These are phyloP conservation scores for Epinotia nisella DNA, from an alignment of 2,888 invertebrate genomes.

Conservation along the genomic window DNA sequence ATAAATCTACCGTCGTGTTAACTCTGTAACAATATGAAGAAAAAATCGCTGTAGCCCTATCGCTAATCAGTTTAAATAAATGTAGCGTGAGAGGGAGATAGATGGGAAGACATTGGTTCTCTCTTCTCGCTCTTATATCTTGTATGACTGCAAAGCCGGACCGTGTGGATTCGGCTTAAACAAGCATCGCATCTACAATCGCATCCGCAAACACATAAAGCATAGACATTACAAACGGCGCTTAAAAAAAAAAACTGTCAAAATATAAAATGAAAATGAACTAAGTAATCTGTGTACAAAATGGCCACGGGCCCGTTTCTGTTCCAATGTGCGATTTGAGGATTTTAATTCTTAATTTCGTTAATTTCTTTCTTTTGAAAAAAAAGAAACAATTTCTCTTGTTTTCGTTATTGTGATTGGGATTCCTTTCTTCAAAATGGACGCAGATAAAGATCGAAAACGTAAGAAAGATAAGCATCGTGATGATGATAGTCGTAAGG, in stretches of 20 bases:
- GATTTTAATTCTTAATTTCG: slow-evolving; percentile 1
- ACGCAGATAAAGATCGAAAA: slow-evolving; percentile 63
- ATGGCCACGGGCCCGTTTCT: slow-evolving; percentile 38
- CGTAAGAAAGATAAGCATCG: slow-evolving; percentile 66
- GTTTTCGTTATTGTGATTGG: neutral
- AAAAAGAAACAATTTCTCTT: neutral
- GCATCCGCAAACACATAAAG: neutral
- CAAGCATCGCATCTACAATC: too few species aligned
- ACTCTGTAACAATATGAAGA: too few species aligned
- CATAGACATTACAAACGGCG: slow-evolving; percentile 18
- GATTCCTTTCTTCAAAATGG: slow-evolving; percentile 58
- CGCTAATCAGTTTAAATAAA: too few species aligned
- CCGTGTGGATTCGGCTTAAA: neutral
- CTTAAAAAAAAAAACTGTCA: slow-evolving; percentile 35
- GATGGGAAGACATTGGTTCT: too few species aligned
- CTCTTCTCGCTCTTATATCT: too few species aligned
- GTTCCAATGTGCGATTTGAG: slow-evolving; percentile 18
- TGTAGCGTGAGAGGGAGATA: too few species aligned
- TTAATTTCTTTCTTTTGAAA: neutral
- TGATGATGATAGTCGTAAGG: slow-evolving; percentile 62
- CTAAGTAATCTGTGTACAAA: too few species aligned
- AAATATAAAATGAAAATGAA: slow-evolving; percentile 45
- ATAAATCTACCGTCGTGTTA: too few species aligned
- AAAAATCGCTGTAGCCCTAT: too few species aligned
- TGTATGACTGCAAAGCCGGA: too few species aligned